These are phyloP conservation scores for Arrhamphus sclerolepis DNA, from an alignment of 2,797 vertebrate genomes.

Conservation along the genomic window DNA sequence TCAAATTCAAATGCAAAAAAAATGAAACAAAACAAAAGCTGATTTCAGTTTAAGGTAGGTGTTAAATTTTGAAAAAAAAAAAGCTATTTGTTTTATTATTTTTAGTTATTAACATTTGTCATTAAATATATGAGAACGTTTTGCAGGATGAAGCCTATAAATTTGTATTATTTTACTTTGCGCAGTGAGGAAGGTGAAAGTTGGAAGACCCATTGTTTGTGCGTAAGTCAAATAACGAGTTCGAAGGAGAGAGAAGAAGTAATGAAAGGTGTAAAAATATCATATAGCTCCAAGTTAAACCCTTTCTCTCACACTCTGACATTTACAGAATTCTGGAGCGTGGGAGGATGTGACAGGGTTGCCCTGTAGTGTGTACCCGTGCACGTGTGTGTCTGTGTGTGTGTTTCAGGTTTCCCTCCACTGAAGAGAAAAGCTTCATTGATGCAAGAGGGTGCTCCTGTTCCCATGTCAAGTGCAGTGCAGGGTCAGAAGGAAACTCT, in stretches of 20 bases:
- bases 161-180: too few species aligned
- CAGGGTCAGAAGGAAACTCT: constrained; percentile 70
- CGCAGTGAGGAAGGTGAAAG: constrained; percentile 18
- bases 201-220: constrained; percentile 17
- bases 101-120: too few species aligned
- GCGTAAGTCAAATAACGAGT: constrained; percentile 17
- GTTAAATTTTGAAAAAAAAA: too few species aligned
- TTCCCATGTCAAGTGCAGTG: constrained; percentile 63
- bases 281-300: constrained; percentile 86
- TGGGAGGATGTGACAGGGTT: constrained; percentile 73
- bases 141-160: too few species aligned
- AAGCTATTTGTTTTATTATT: too few species aligned
- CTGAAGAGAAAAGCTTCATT: constrained; percentile 86
- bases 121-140: too few species aligned
- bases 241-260: constrained; percentile 25
- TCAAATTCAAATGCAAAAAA: too few species aligned
- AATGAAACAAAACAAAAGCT: too few species aligned
- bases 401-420: constrained; percentile 79
- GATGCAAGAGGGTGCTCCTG: constrained; percentile 79
- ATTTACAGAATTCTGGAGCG: constrained; percentile 83
- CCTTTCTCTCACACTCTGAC: constrained; percentile 80
- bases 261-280: constrained; percentile 87
- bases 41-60: too few species aligned
- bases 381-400: constrained; percentile 18
- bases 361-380: constrained; percentile 61